A percentile compares a stretch with the other conserved stretches of the same genome.
Evolutionary conservation across 2,888 invertebrate genomes (phyloP).

Genomic region (Dryomyza anilis): DNA sequence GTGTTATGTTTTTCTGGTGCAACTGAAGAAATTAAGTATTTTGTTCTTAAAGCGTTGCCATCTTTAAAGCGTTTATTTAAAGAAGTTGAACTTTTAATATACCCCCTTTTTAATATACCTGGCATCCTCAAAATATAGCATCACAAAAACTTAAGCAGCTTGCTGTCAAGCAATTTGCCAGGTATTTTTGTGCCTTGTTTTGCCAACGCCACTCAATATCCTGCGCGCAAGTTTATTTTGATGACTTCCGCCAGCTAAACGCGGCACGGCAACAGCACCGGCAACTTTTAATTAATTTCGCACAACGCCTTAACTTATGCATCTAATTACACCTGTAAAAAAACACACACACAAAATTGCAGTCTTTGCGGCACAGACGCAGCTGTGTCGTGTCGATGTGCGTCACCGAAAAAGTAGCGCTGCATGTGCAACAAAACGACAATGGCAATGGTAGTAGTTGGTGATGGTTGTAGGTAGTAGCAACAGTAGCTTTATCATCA

Average conservation of each 20-base stretch:
- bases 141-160: too few species aligned
- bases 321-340: conserved; percentile 42
- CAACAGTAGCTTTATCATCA: not conserved
- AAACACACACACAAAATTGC: not conserved
- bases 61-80: not conserved
- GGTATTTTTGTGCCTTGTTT: too few species aligned
- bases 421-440: conserved; percentile 5
- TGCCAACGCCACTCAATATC: conserved; percentile 38
- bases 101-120: too few species aligned
- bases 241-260: conserved; percentile 1
- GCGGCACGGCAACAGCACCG: not conserved
- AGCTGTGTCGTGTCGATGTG: conserved; percentile 12
- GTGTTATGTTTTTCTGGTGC: too few species aligned
- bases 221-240: conserved; percentile 27
- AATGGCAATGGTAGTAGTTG: too few species aligned
- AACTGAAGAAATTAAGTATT: too few species aligned
- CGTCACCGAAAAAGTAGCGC: not conserved
- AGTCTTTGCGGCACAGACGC: too few species aligned
- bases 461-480: too few species aligned
- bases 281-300: conserved; percentile 44
- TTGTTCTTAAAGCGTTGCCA: too few species aligned
- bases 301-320: conserved; percentile 41
- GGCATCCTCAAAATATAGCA: too few species aligned
- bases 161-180: too few species aligned
- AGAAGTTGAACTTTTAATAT: not conserved